Evolutionary conservation across 2,113 vertebrate species (phyloP).

Genomic region (Acanthisitta chloris): DNA sequence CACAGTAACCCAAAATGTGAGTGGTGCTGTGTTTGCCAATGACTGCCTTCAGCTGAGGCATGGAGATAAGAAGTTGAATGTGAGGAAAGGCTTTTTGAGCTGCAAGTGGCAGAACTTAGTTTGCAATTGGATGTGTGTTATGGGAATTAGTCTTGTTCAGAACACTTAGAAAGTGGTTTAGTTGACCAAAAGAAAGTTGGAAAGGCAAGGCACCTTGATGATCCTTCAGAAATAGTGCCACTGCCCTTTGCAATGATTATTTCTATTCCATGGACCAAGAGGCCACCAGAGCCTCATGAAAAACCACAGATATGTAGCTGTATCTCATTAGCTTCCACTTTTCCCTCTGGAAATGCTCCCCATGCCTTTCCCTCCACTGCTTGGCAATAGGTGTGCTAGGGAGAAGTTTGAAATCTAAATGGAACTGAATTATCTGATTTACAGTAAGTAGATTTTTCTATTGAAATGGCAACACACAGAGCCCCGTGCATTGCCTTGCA

Average conservation of each 20-base stretch:
- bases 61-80: not conserved
- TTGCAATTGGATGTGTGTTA: not conserved
- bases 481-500: not conserved
- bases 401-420: not conserved
- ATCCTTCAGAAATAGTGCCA: not conserved
- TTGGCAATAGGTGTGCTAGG: not conserved
- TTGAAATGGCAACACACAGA: not conserved
- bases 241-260: not conserved
- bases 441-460: not conserved
- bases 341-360: not conserved
- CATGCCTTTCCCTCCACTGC: rapidly evolving
- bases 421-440: not conserved
- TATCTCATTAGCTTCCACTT: not conserved
- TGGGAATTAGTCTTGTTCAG: not conserved
- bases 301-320: rapidly evolving
- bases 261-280: not conserved
- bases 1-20: not conserved
- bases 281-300: rapidly evolving
- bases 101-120: not conserved
- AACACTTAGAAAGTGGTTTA: not conserved
- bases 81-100: not conserved
- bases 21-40: not conserved
- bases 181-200: not conserved
- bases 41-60: not conserved
- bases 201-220: not conserved